Percentiles rank a stretch among this genome's conserved stretches.
Conservation (phyloP, 2,888 invertebrate species). For the Caenorhabditis angaria region DNA sequence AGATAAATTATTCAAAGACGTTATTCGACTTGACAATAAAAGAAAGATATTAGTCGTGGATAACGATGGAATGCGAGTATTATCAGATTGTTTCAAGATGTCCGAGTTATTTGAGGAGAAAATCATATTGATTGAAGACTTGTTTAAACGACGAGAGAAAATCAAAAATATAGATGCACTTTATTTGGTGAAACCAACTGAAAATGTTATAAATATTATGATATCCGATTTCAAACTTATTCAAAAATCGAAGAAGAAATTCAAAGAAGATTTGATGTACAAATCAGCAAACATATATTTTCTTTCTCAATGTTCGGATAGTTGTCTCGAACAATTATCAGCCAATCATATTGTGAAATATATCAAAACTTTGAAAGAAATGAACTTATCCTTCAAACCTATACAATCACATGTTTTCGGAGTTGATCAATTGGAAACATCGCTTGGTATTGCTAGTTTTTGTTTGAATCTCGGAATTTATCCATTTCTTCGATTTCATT, state of each 20-base stretch:
- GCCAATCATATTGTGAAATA: slow-evolving; percentile 9
- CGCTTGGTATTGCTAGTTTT: slow-evolving; percentile 20
- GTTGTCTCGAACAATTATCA: slow-evolving; percentile 12
- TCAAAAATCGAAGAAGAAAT: slow-evolving; percentile 6
- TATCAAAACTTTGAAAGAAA: slow-evolving; percentile 18
- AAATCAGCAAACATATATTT: slow-evolving; percentile 19
- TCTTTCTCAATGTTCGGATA: slow-evolving; percentile 12
- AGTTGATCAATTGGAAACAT: neutral
- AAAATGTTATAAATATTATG: slow-evolving; percentile 8
- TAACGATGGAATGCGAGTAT: slow-evolving; percentile 11
- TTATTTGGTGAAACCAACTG: slow-evolving; percentile 17
- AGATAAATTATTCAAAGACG: neutral
- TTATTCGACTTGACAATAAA: neutral
- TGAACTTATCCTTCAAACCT: slow-evolving; percentile 19
- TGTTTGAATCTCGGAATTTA: slow-evolving; percentile 13
- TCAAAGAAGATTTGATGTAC: slow-evolving; percentile 9
- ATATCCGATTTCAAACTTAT: slow-evolving; percentile 19
- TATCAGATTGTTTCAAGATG: slow-evolving; percentile 18
- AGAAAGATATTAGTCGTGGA: slow-evolving; percentile 14
- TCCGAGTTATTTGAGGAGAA: slow-evolving; percentile 27
- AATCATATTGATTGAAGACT: slow-evolving; percentile 27
- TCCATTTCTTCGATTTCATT: slow-evolving; percentile 21
- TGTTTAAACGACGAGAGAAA: slow-evolving; percentile 18
- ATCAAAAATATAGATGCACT: slow-evolving; percentile 28
- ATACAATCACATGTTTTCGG: slow-evolving; percentile 21